Conservation (phyloP, 2,888 invertebrate species). For the Apotomis betuletana region DNA sequence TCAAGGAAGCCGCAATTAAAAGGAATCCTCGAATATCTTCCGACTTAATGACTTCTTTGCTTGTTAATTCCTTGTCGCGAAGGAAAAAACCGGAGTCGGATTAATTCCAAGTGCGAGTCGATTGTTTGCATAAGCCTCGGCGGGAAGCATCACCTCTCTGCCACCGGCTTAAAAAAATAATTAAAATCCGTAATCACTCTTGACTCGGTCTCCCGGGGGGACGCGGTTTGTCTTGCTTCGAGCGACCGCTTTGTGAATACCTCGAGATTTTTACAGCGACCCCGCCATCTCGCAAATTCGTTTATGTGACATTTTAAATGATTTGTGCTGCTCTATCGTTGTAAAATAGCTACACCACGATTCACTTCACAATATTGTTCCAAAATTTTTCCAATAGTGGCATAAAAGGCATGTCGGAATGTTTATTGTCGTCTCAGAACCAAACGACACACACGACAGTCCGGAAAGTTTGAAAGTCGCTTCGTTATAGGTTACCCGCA, state of each 20-base stretch:
- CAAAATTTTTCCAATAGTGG: constrained; percentile 67
- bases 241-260: constrained; percentile 56
- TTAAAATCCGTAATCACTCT: constrained; percentile 84
- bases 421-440: constrained; percentile 75
- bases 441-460: constrained; percentile 69
- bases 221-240: constrained; percentile 63
- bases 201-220: constrained; percentile 76
- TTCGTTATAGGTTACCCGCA: constrained; percentile 73
- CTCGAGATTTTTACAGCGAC: constrained; percentile 55
- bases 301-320: constrained; percentile 61
- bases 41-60: constrained; percentile 83
- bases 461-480: constrained; percentile 67
- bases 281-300: constrained; percentile 61
- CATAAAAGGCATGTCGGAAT: constrained; percentile 69
- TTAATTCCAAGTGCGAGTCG: constrained; percentile 83
- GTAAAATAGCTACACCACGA: constrained; percentile 65
- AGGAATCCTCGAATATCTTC: constrained; percentile 81
- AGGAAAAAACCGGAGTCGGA: constrained; percentile 78
- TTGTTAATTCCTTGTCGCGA: constrained; percentile 83
- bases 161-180: constrained; percentile 84
- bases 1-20: constrained; percentile 81
- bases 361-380: constrained; percentile 58
- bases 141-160: constrained; percentile 81
- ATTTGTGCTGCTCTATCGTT: constrained; percentile 63
- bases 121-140: constrained; percentile 83